Percentiles rank a stretch among this genome's conserved stretches.
Conservation (phyloP, 2,113 vertebrate genomes). For the Nannospalax galili region DNA sequence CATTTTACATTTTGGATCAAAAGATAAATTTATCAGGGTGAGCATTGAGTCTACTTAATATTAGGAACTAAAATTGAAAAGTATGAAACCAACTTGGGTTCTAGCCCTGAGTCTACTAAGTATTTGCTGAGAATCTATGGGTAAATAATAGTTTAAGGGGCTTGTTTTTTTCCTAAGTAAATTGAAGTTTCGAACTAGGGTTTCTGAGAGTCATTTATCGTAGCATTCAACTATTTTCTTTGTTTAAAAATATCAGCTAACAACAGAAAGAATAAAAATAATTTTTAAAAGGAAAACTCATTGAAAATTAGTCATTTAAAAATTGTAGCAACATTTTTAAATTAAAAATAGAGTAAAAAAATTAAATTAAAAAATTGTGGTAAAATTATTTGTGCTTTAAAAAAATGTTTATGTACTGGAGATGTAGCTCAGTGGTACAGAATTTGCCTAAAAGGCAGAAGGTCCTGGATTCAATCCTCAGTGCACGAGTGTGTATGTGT, state of each 20-base stretch:
- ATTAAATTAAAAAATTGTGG: not conserved
- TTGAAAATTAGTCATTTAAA: not conserved
- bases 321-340: not conserved
- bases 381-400: slow-evolving; percentile 33
- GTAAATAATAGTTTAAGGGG: not conserved
- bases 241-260: slow-evolving; percentile 45
- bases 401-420: not conserved
- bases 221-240: not conserved
- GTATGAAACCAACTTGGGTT: not conserved
- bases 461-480: not conserved
- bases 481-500: too few relatives aligned
- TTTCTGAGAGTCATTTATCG: not conserved
- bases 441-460: not conserved
- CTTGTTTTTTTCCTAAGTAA: not conserved
- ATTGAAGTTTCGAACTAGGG: slow-evolving; percentile 16
- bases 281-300: slow-evolving; percentile 18
- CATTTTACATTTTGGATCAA: slow-evolving; percentile 16
- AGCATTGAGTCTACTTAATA: not conserved
- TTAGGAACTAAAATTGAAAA: not conserved
- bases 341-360: too few relatives aligned
- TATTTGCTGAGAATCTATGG: not conserved
- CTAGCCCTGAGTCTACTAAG: not conserved
- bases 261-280: not conserved
- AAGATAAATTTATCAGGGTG: slow-evolving; percentile 26
- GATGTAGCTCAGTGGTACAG: not conserved